Evolutionary conservation across 2,797 vertebrate species (phyloP).

Genomic region (Crax fasciolata): DNA sequence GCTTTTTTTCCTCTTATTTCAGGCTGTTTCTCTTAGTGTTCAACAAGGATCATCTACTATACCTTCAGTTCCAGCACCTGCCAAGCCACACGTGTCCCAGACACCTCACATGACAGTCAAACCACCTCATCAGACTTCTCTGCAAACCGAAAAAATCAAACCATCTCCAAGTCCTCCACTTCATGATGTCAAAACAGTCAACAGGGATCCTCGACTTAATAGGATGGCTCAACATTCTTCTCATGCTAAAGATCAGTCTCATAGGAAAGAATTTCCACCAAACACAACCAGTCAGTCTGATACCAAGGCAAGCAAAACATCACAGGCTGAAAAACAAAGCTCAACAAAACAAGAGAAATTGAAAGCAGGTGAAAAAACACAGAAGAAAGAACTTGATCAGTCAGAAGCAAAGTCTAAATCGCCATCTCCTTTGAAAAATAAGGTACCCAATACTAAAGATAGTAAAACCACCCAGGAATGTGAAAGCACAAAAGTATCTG

Average conservation of each 20-base stretch:
- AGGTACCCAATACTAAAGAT: constrained; percentile 81
- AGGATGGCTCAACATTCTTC: constrained; percentile 81
- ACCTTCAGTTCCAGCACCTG: constrained; percentile 79
- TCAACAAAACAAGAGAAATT: constrained; percentile 85
- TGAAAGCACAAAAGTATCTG: constrained; percentile 83
- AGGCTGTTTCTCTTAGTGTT: constrained; percentile 90
- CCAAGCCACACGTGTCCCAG: constrained; percentile 77
- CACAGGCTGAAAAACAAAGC: constrained; percentile 82
- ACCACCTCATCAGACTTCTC: constrained; percentile 76
- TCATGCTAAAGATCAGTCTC: constrained; percentile 88
- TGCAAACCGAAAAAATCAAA: constrained; percentile 81
- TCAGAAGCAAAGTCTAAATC: constrained; percentile 89
- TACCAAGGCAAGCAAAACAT: constrained; percentile 80
- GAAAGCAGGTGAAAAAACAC: constrained; percentile 84
- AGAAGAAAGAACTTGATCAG: constrained; percentile 85
- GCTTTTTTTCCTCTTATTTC: constrained; percentile 40
- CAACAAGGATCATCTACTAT: constrained; percentile 83
- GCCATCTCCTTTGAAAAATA: constrained; percentile 88
- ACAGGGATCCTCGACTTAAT: constrained; percentile 94
- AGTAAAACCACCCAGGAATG: constrained; percentile 82
- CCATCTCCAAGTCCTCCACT: constrained; percentile 82
- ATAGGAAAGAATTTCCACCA: constrained; percentile 85
- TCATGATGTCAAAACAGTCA: constrained; percentile 87
- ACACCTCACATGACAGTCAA: constrained; percentile 77
- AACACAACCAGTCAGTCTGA: constrained; percentile 78